These are phyloP conservation scores for Tympanoctomys barrerae DNA, from an alignment of 2,797 vertebrate genomes.

Conservation along the genomic window DNA sequence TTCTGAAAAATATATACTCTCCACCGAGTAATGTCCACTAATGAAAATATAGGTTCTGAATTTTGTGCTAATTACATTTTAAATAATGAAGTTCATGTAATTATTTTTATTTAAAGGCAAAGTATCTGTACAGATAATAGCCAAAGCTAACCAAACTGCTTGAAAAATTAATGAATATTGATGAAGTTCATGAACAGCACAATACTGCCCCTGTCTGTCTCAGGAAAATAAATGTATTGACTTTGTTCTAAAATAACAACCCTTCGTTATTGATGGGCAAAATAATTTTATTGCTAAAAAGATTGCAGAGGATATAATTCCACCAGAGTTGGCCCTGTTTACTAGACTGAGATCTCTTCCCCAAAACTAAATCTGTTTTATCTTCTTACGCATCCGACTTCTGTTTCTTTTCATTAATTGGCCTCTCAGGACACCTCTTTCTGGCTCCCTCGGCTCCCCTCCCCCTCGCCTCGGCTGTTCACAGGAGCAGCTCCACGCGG, in stretches of 20 bases:
- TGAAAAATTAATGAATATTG: slow-evolving; percentile 80
- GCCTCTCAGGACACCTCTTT: slow-evolving; percentile 43
- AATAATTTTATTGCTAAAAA: slow-evolving; percentile 76
- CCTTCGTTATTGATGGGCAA: slow-evolving; percentile 75
- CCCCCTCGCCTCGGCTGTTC: slow-evolving; percentile 56
- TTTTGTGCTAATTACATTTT: slow-evolving; percentile 73
- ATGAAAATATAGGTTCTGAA: slow-evolving; percentile 69
- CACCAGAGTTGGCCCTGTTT: slow-evolving; percentile 65
- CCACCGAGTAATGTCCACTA: slow-evolving; percentile 55
- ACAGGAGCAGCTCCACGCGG: slow-evolving; percentile 49
- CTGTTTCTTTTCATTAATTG: slow-evolving; percentile 70
- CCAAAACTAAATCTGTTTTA: slow-evolving; percentile 57
- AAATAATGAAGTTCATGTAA: slow-evolving; percentile 75
- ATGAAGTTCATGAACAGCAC: slow-evolving; percentile 72
- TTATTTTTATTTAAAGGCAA: slow-evolving; percentile 79
- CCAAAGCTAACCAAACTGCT: slow-evolving; percentile 70
- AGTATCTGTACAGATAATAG: slow-evolving; percentile 71
- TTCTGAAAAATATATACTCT: slow-evolving; percentile 59
- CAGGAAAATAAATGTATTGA: slow-evolving; percentile 74
- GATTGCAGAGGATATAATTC: slow-evolving; percentile 61
- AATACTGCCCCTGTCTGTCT: slow-evolving; percentile 69
- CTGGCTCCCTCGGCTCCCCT: slow-evolving; percentile 9
- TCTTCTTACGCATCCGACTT: slow-evolving; percentile 63
- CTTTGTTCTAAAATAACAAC: slow-evolving; percentile 76
- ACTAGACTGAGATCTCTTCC: slow-evolving; percentile 47